Base-by-base conservation (phyloP, 2,888 invertebrate species). In the Sthenelais limicola region DNA sequence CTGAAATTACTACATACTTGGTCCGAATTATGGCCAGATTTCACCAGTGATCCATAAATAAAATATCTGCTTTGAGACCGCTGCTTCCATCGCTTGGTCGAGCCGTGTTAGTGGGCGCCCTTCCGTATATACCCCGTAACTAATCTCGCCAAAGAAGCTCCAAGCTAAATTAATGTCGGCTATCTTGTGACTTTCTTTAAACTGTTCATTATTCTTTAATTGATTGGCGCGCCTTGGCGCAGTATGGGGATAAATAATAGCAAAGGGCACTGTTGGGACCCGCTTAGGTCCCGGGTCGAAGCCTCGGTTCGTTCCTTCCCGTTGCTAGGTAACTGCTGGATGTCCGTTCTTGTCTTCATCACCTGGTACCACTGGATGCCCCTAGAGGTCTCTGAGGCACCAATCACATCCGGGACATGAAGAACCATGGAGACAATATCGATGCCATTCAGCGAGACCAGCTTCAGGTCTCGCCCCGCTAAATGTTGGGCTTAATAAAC, bases 271-370 rank as follows among this genome's bases (percentile, higher is more conserved):
- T n/a, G 18, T 43, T 26, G 38, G 62, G 62, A 38, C 62, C 62
- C 62, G 62, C 24, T 43, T 35, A 43, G 62, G 43, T 35, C 56
- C 30, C 30, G 3, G 30, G 30, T n/a, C 56, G 56, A 24, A 24
- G 38, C n/a, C n/a, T n/a, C 38, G 62, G 28, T 26, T n/a, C 62
- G 21, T 21, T 5, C 21, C 62, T 24, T 62, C 62, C 24, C 24
- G 62, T 62, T 62, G 62, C 62, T 62, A 62, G 62, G 62, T 62
- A 62, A 62, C 62, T 35, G 56, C 56, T 18, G 30, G 32, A 32
- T 56, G 56, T 56, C 56, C 32, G 32, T 33, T 56, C 56, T 24
- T 33, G 24, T 56, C 56, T 28, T 56, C 56, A 24, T 56, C 56
- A 30, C 56, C 52, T 24, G 52, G 56, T 52, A 3, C 56, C 43